A percentile compares a stretch with the other conserved stretches of the same genome.
phyloP scores from a whole-genome alignment of 2,888 invertebrate species.

The Volucella inflata region DNA sequence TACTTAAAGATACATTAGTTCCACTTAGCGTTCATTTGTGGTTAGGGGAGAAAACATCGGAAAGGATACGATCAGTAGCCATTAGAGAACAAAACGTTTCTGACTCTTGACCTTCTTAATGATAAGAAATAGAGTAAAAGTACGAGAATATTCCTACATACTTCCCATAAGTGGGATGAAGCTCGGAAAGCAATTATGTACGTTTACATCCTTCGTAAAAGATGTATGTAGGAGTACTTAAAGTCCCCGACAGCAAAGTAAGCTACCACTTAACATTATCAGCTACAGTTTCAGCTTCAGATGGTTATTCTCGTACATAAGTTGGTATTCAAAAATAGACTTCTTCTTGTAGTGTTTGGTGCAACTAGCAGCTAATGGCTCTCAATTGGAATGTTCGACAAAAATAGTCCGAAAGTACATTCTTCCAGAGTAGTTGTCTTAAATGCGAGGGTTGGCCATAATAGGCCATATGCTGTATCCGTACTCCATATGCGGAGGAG shows the following conservation, averaged over 20 bases:
- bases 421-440: conserved; percentile 1
- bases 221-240: too few relatives aligned
- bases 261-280: too few relatives aligned
- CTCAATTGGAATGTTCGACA: conserved; percentile 66
- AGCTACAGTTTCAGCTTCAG: too few relatives aligned
- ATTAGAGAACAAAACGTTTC: conserved; percentile 1
- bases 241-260: too few relatives aligned
- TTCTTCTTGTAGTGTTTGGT: conserved; percentile 42
- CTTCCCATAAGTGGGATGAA: conserved; percentile 52
- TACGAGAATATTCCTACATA: conserved; percentile 13
- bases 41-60: not conserved
- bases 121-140: conserved; percentile 13
- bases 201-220: conserved; percentile 28
- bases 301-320: not conserved
- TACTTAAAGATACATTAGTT: conserved; percentile 63
- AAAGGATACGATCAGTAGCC: conserved; percentile 9
- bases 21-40: conserved; percentile 26
- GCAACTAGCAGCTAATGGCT: conserved; percentile 62
- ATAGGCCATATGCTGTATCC: not conserved
- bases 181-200: conserved; percentile 37
- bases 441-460: conserved; percentile 3
- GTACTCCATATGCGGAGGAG: conserved; percentile 31
- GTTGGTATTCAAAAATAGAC: conserved; percentile 55
- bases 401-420: conserved; percentile 52
- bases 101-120: conserved; percentile 37